Base-by-base conservation (phyloP, 2,797 vertebrate species). In the Melanotaenia trifasciata region DNA sequence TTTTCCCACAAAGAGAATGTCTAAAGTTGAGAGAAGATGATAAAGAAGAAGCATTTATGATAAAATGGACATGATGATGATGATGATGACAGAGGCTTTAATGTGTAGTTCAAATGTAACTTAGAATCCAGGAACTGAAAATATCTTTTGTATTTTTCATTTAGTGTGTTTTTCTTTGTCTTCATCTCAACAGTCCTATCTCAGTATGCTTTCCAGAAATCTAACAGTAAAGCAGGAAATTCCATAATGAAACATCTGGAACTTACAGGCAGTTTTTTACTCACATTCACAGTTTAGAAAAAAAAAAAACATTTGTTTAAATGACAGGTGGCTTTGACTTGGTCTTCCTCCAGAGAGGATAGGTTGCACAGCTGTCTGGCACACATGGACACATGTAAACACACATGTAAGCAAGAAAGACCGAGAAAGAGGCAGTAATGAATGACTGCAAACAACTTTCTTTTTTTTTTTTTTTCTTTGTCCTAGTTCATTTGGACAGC, bases 311-410 rank as follows among this genome's bases (percentile, higher is more conserved):
- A 74, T 72, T 80, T 75, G 83, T 64, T 73, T 35, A 51, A 84
- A 75, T 67, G 51, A 84, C 89, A 89, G 91, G 90, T 90, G 89
- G 88, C 85, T 89, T 87, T 87, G 88, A 89, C 86, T 90, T 85
- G 90, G 85, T 89, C 79, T 13, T 66, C 70, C 65, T 92, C 84
- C 90, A 92, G 85, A 79, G 71, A 73, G 78, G 82, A 70, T 84
- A 88, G 82, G 84, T 83, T 90, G 80, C 79, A 89, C 89, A 90
- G 86, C 88, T 89, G 89, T 88, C 70, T 83, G 84, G 60, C 65
- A 40, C 74, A 59, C 71, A 78, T 50, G 33, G 8, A 38, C 51
- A 63, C 26, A 20, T 30, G 61, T 35, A 51, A 50, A 47, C 16
- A 50, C 20, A 50, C 47, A 50, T 53, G 53, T 43, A 53, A 65